phyloP scores from a whole-genome alignment of 2,113 vertebrate genomes.

The Mesitornis unicolor region DNA sequence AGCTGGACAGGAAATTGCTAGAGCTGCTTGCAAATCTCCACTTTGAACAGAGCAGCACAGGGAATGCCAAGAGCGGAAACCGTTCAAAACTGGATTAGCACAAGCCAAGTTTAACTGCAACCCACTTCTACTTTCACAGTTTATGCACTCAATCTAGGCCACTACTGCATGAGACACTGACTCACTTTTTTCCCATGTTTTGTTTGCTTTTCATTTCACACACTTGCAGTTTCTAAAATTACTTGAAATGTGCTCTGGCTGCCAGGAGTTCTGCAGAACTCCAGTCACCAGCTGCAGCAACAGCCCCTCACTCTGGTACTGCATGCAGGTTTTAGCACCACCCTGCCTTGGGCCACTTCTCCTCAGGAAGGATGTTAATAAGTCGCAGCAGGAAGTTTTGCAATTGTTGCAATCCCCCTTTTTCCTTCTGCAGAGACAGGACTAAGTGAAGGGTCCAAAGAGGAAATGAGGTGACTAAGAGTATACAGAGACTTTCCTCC shows the following conservation, averaged over 20 bases:
- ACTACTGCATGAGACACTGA: conserved; percentile 63
- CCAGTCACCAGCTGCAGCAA: not conserved
- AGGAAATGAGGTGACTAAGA: not conserved
- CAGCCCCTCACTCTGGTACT: not conserved
- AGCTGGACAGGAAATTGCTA: conserved; percentile 91
- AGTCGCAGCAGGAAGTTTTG: not conserved
- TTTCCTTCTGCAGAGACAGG: not conserved
- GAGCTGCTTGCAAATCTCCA: conserved; percentile 81
- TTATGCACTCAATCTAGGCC: conserved; percentile 65
- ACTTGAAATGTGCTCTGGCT: not conserved
- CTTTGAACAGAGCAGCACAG: conserved; percentile 79
- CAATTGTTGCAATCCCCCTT: not conserved
- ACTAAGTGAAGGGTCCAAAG: not conserved
- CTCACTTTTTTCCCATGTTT: conserved; percentile 54
- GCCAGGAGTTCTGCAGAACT: conserved; percentile 1
- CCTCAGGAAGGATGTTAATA: not conserved
- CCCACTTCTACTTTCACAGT: conserved; percentile 73
- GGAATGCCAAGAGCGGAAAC: conserved; percentile 85
- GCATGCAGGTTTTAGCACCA: not conserved
- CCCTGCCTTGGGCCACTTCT: not conserved
- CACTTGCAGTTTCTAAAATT: conserved; percentile 51
- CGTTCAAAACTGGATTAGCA: conserved; percentile 83
- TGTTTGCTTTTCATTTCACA: conserved; percentile 55
- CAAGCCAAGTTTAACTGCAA: conserved; percentile 74
- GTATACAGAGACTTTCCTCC: not conserved